These are phyloP conservation scores for Protobothrops flavoviridis DNA, from an alignment of 2,113 vertebrate genomes.

Conservation along the genomic window DNA sequence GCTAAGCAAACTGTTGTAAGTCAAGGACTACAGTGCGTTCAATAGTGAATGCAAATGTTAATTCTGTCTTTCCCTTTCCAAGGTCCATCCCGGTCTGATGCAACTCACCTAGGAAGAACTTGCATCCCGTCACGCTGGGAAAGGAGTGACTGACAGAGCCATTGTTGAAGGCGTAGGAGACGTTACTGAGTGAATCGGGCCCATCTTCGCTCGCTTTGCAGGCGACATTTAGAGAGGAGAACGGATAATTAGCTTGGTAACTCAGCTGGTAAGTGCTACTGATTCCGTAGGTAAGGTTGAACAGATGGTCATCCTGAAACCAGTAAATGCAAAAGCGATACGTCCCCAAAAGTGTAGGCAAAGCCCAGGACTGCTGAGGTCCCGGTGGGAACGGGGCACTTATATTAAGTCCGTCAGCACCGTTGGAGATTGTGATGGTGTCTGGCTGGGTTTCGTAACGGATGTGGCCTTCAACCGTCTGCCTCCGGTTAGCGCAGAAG, in stretches of 20 bases:
- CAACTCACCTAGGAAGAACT: slow-evolving; percentile 53
- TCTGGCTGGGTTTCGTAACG: neutral
- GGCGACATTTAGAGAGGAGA: slow-evolving; percentile 28
- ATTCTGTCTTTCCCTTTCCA: neutral
- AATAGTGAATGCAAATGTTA: neutral
- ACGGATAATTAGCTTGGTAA: neutral
- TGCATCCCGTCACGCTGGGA: neutral
- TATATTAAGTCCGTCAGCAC: slow-evolving; percentile 22
- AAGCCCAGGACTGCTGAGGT: neutral
- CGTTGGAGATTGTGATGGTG: slow-evolving; percentile 63
- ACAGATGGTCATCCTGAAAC: slow-evolving; percentile 31
- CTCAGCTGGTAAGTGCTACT: slow-evolving; percentile 54
- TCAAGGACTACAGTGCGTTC: neutral
- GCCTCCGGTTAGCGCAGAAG: slow-evolving; percentile 71
- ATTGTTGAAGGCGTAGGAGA: slow-evolving; percentile 58
- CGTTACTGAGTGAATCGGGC: slow-evolving; percentile 8
- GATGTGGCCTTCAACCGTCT: slow-evolving; percentile 59
- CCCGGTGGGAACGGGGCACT: slow-evolving; percentile 42
- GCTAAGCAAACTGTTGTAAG: neutral
- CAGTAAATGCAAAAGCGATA: slow-evolving; percentile 76
- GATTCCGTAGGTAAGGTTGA: slow-evolving; percentile 62
- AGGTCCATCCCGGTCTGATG: fast-evolving
- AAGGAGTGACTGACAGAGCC: slow-evolving; percentile 59
- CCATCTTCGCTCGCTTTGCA: neutral
- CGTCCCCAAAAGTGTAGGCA: slow-evolving; percentile 51